phyloP scores from a whole-genome alignment of 2,888 invertebrate genomes.

The Eudasyphora cyanicolor region DNA sequence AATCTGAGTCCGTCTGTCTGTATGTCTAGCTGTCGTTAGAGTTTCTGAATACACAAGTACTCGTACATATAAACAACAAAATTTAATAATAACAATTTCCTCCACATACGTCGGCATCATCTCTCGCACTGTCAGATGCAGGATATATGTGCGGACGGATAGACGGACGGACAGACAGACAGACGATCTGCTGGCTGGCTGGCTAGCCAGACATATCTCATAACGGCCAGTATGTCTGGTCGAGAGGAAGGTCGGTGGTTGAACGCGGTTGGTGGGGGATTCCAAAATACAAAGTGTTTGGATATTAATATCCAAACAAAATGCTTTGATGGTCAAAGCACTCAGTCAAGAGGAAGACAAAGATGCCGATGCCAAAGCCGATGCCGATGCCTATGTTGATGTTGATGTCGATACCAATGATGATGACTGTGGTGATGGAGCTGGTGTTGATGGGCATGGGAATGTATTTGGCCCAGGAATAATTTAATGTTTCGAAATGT shows the following conservation, averaged over 20 bases:
- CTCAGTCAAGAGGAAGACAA: slow-evolving; percentile 26
- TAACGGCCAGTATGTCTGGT: background rate
- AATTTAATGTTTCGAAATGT: slow-evolving; percentile 21
- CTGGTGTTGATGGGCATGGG: slow-evolving; percentile 5
- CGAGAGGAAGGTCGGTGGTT: background rate
- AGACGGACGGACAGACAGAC: background rate
- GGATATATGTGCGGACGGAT: background rate
- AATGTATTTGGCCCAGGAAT: background rate
- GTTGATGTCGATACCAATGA: background rate
- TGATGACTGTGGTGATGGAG: background rate
- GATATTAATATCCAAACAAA: slow-evolving; percentile 20
- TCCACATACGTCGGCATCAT: background rate
- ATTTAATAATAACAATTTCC: slow-evolving; percentile 30
- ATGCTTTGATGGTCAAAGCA: slow-evolving; percentile 29
- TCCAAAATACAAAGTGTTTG: slow-evolving; percentile 29
- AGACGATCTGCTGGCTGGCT: background rate
- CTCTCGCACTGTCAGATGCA: background rate
- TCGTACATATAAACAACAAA: background rate
- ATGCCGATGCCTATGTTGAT: background rate
- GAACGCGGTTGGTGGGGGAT: background rate
- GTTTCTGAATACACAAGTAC: background rate
- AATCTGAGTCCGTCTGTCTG: background rate
- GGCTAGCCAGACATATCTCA: background rate
- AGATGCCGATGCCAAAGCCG: slow-evolving; percentile 14
- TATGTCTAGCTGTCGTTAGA: background rate